Evolutionary conservation across 2,888 invertebrate genomes (phyloP).

Genomic region (Cryptus viduatorius): DNA sequence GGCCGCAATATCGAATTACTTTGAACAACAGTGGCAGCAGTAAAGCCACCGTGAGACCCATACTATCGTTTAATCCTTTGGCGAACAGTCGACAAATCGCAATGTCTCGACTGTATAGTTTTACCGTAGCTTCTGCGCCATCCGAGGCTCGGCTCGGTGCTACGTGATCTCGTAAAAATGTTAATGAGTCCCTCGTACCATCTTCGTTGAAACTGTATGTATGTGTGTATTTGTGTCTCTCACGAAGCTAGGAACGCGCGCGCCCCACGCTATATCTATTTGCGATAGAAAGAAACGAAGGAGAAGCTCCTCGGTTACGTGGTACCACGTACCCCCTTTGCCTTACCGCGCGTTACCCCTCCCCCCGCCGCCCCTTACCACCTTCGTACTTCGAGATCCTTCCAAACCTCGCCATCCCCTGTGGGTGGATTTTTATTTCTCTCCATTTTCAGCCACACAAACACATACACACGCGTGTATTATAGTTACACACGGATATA

Average conservation of each 20-base stretch:
- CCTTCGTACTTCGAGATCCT: slow-evolving; percentile 37
- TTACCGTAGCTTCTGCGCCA: slow-evolving; percentile 50
- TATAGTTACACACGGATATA: not conserved
- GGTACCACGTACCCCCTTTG: slow-evolving; percentile 68
- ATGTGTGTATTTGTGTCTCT: slow-evolving; percentile 43
- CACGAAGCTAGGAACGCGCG: slow-evolving; percentile 6
- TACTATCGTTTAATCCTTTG: slow-evolving; percentile 60
- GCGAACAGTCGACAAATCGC: slow-evolving; percentile 74
- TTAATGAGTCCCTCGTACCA: slow-evolving; percentile 75
- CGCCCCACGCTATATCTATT: slow-evolving; percentile 61
- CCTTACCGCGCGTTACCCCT: slow-evolving; percentile 34
- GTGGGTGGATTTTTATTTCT: slow-evolving; percentile 64
- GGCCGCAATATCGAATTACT: slow-evolving; percentile 45
- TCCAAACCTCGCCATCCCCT: slow-evolving; percentile 2
- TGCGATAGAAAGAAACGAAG: slow-evolving; percentile 58
- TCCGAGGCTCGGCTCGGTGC: slow-evolving; percentile 71
- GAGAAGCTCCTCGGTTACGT: slow-evolving; percentile 62
- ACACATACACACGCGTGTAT: slow-evolving; percentile 20
- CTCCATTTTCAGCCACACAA: slow-evolving; percentile 41
- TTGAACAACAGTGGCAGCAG: slow-evolving; percentile 24
- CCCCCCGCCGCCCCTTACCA: slow-evolving; percentile 19
- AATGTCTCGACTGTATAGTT: slow-evolving; percentile 68
- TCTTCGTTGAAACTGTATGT: slow-evolving; percentile 63
- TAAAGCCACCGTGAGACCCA: slow-evolving; percentile 14
- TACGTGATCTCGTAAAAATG: slow-evolving; percentile 83